A percentile compares a stretch with the other conserved stretches of the same genome.
Evolutionary conservation across 2,113 vertebrate genomes (phyloP).

Genomic region (Tonatia bakeri): DNA sequence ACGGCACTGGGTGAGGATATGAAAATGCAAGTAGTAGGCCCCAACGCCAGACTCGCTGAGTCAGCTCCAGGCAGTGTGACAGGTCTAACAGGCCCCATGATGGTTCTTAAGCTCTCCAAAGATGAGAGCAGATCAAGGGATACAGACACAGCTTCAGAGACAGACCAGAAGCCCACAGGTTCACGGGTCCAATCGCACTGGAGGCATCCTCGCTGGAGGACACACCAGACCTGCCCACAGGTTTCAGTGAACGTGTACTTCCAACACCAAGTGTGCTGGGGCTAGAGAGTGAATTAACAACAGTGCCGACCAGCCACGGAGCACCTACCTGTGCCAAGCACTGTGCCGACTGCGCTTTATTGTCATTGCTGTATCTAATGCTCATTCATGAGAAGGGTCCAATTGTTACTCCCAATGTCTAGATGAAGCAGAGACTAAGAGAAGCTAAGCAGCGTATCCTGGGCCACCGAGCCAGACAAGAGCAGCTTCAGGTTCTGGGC

Average conservation of each 20-base stretch:
- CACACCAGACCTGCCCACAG: not conserved
- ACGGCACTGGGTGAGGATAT: rapidly evolving
- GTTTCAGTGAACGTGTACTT: not conserved
- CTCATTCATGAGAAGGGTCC: not conserved
- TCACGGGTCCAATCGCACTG: not conserved
- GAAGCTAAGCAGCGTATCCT: not conserved
- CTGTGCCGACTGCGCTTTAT: not conserved
- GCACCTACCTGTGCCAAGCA: not conserved
- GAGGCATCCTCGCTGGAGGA: not conserved
- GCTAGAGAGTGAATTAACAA: not conserved
- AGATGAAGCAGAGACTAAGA: not conserved
- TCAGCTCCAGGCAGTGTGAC: not conserved
- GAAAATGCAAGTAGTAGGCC: not conserved
- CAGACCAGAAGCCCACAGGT: not conserved
- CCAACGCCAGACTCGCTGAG: not conserved
- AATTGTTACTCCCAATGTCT: not conserved
- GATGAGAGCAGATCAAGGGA: not conserved
- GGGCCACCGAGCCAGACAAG: not conserved
- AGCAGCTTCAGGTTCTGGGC: not conserved
- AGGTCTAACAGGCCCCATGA: not conserved
- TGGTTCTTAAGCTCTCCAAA: not conserved
- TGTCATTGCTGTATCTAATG: not conserved
- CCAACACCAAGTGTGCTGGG: not conserved
- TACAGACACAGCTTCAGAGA: not conserved
- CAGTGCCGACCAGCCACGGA: not conserved